These are phyloP conservation scores for Spea bombifrons DNA, from an alignment of 2,113 vertebrate genomes.

Conservation along the genomic window DNA sequence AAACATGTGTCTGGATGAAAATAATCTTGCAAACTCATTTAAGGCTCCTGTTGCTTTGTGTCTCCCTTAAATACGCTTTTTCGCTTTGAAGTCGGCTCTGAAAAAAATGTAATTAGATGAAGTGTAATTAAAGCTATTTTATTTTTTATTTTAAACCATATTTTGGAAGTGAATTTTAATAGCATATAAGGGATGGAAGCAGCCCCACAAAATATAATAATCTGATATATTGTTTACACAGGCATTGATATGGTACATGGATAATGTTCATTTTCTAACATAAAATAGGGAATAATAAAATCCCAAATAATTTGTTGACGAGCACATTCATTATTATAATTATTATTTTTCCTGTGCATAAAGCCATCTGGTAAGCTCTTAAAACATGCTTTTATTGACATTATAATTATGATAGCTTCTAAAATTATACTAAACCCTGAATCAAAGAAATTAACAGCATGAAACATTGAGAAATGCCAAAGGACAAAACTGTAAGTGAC, in stretches of 20 bases:
- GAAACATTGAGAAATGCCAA: not conserved
- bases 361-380: no score
- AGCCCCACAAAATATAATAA: not conserved
- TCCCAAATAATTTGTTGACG: no score
- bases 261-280: not conserved
- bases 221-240: not conserved
- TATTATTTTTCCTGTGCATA: no score
- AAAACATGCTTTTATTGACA: no score
- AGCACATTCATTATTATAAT: no score
- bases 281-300: no score
- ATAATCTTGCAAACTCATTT: no score
- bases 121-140: conserved; percentile 17
- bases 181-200: not conserved
- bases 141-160: conserved; percentile 11
- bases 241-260: not conserved
- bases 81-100: not conserved
- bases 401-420: no score
- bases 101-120: conserved; percentile 15
- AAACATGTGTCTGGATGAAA: no score
- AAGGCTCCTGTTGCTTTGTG: no score
- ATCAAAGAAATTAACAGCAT: not conserved
- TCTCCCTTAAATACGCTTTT: no score
- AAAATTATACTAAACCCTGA: conserved; percentile 5
- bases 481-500: conserved; percentile 2
- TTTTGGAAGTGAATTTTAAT: conserved; percentile 3